phyloP scores from a whole-genome alignment of 2,888 invertebrate genomes.

The Ophion obscuratus region DNA sequence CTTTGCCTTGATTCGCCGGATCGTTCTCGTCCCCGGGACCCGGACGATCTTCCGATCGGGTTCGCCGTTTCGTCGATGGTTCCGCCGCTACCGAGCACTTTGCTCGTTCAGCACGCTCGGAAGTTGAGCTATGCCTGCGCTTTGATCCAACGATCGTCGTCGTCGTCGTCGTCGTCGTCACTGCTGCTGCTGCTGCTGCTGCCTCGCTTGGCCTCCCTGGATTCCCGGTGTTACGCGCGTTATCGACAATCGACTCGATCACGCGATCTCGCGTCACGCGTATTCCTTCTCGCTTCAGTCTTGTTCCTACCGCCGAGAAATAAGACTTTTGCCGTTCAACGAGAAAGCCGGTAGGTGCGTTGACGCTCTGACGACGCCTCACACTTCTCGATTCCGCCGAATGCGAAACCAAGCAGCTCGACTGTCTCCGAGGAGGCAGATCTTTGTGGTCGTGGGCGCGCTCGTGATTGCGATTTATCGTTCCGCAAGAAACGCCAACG shows the following conservation, averaged over 20 bases:
- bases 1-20: conserved; percentile 81
- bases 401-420: conserved; percentile 40
- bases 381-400: conserved; percentile 54
- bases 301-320: conserved; percentile 39
- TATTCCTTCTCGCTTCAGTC: conserved; percentile 54
- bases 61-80: conserved; percentile 76
- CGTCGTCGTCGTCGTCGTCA: conserved; percentile 35
- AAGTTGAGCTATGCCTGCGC: conserved; percentile 77
- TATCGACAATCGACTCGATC: conserved; percentile 31
- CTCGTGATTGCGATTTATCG: conserved; percentile 29
- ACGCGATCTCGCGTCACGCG: conserved; percentile 31
- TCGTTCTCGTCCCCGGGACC: conserved; percentile 84
- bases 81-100: conserved; percentile 70
- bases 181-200: conserved; percentile 37
- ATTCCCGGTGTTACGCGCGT: conserved; percentile 30
- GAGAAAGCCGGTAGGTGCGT: conserved; percentile 46
- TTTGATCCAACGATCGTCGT: conserved; percentile 66
- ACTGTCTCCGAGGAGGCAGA: conserved; percentile 29
- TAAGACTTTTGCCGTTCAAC: conserved; percentile 50
- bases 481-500: neutral
- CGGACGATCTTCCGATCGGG: conserved; percentile 79
- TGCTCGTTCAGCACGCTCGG: conserved; percentile 69
- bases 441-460: conserved; percentile 37
- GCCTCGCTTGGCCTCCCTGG: conserved; percentile 62
- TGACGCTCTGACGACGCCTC: conserved; percentile 57